Evolutionary conservation across 2,888 invertebrate species (phyloP).

Genomic region (Hermaeophaga mercurialis): DNA sequence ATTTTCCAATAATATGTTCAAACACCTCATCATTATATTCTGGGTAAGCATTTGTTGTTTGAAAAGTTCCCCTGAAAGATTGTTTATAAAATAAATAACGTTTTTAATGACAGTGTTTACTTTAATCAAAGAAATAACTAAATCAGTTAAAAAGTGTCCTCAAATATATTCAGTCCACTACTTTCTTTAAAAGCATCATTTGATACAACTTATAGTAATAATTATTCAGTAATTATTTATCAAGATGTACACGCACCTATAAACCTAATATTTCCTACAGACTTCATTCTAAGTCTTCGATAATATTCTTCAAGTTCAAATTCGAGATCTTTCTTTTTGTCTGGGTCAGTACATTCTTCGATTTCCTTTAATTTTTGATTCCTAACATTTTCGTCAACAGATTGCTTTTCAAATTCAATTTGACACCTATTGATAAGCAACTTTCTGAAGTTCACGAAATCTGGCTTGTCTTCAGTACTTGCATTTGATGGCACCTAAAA

Average conservation of each 20-base stretch:
- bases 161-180: slow-evolving; percentile 45
- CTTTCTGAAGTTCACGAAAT: too few species aligned
- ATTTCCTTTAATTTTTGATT: slow-evolving; percentile 63
- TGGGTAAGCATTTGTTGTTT: slow-evolving; percentile 88
- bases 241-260: too few species aligned
- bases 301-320: slow-evolving; percentile 76
- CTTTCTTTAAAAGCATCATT: slow-evolving; percentile 46
- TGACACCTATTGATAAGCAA: slow-evolving; percentile 89
- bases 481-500: too few species aligned
- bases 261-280: too few species aligned
- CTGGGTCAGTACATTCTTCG: slow-evolving; percentile 61
- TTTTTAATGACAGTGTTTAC: too few species aligned
- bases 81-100: too few species aligned
- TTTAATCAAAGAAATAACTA: too few species aligned
- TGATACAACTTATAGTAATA: too few species aligned
- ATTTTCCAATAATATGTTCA: slow-evolving; percentile 75
- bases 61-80: slow-evolving; percentile 79
- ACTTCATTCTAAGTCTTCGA: slow-evolving; percentile 76
- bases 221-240: too few species aligned
- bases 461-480: too few species aligned
- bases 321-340: slow-evolving; percentile 75
- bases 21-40: slow-evolving; percentile 87
- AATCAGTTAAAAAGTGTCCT: too few species aligned
- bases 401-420: slow-evolving; percentile 84
- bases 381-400: slow-evolving; percentile 68